These are phyloP conservation scores for Orycteropus afer DNA, from an alignment of 2,113 vertebrate genomes.

Conservation along the genomic window DNA sequence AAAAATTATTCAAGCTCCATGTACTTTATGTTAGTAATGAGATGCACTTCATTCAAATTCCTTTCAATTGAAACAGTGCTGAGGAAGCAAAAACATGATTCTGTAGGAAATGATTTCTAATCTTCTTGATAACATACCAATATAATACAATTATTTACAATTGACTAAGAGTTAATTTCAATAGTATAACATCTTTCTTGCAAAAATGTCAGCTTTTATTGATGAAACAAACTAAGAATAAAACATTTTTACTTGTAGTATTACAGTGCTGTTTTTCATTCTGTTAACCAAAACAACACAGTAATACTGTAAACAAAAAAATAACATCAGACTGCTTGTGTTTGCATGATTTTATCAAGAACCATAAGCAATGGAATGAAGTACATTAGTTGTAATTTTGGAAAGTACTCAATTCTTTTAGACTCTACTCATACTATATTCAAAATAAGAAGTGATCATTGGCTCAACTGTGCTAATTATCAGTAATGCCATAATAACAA, in stretches of 20 bases:
- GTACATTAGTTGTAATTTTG: constrained; percentile 62
- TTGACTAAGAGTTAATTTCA: constrained; percentile 92
- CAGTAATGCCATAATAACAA: too few relatives aligned
- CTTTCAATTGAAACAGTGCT: constrained; percentile 91
- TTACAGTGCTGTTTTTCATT: constrained; percentile 88
- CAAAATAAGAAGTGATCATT: constrained; percentile 44
- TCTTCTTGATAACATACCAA: constrained; percentile 90
- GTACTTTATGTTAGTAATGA: constrained; percentile 91
- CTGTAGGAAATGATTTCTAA: constrained; percentile 91
- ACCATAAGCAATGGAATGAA: constrained; percentile 74
- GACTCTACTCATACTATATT: neutral
- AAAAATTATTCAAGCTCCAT: constrained; percentile 91
- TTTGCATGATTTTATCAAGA: constrained; percentile 87
- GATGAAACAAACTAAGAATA: constrained; percentile 91
- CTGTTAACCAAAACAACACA: constrained; percentile 88
- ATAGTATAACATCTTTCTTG: constrained; percentile 90
- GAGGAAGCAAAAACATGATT: constrained; percentile 91
- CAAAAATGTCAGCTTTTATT: constrained; percentile 90
- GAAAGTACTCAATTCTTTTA: constrained; percentile 56
- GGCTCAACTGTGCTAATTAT: constrained; percentile 56
- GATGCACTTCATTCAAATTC: constrained; percentile 93
- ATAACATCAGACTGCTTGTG: constrained; percentile 86
- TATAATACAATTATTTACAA: constrained; percentile 93
- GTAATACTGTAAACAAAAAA: constrained; percentile 89
- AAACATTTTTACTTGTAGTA: constrained; percentile 88